phyloP scores from a whole-genome alignment of 2,113 vertebrate genomes.

The Ondatra zibethicus region DNA sequence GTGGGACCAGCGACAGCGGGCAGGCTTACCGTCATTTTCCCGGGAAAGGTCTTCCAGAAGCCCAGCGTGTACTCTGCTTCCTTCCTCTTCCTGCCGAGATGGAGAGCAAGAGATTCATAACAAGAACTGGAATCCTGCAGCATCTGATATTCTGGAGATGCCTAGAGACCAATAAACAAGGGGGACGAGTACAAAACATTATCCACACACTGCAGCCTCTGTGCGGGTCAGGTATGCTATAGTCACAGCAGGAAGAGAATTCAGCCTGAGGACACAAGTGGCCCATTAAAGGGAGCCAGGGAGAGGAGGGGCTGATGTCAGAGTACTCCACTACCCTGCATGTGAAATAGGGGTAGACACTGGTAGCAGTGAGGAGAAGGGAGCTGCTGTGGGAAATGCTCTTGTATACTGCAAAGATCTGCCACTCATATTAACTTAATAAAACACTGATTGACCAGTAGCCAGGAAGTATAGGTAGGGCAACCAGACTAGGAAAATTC shows the following conservation, averaged over 20 bases:
- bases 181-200: conserved; percentile 6
- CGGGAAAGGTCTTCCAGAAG: conserved; percentile 99
- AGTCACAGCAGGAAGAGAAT: conserved; percentile 5
- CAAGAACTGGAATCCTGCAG: conserved; percentile 93
- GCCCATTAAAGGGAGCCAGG: neutral
- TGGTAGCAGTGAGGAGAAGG: neutral
- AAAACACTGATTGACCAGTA: no score
- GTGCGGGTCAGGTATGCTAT: neutral
- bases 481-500: no score
- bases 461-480: no score
- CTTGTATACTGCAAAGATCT: no score
- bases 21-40: conserved; percentile 96
- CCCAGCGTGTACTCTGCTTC: conserved; percentile 95
- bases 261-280: neutral
- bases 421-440: no score
- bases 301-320: neutral
- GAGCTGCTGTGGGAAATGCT: no score
- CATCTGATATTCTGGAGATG: conserved; percentile 93
- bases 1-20: neutral
- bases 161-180: conserved; percentile 83
- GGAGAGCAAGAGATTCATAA: conserved; percentile 92
- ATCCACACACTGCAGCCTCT: neutral
- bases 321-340: neutral
- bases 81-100: conserved; percentile 93
- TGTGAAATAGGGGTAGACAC: neutral